phyloP scores from a whole-genome alignment of 2,113 vertebrate species.

The Amphilophus citrinellus region DNA sequence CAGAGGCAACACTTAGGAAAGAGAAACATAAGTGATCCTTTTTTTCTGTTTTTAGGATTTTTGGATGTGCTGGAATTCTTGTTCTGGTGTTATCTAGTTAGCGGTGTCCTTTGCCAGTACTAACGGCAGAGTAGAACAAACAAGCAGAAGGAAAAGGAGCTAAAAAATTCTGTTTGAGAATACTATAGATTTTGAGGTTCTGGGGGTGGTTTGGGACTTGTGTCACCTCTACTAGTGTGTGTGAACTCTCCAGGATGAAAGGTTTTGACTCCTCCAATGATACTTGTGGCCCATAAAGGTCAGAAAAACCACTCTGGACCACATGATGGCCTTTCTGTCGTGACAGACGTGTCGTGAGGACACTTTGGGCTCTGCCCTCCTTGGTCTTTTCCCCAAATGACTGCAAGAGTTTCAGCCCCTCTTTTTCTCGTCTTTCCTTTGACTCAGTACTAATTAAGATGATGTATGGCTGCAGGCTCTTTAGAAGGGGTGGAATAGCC shows the following conservation, averaged over 20 bases:
- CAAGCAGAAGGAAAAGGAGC: constrained; percentile 6
- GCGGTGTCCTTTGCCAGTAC: neutral
- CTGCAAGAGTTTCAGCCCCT: constrained; percentile 32
- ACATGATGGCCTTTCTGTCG: constrained; percentile 26
- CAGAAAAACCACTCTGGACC: constrained; percentile 44
- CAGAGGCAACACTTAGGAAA: constrained; percentile 23
- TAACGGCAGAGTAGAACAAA: constrained; percentile 28
- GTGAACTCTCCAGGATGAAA: constrained; percentile 17
- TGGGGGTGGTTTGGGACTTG: constrained; percentile 20
- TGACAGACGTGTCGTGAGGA: constrained; percentile 20
- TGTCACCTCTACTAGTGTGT: neutral
- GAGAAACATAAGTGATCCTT: constrained; percentile 22
- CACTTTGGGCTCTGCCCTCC: constrained; percentile 35
- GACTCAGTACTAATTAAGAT: constrained; percentile 73
- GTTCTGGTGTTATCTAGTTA: constrained; percentile 39
- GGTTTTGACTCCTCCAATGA: constrained; percentile 11
- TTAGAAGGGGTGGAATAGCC: constrained; percentile 55
- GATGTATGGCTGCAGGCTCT: constrained; percentile 62
- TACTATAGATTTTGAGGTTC: constrained; percentile 28
- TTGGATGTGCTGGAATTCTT: constrained; percentile 13
- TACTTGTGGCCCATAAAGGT: constrained; percentile 26
- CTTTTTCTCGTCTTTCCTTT: constrained; percentile 42
- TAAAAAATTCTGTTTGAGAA: constrained; percentile 25
- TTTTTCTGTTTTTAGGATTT: constrained; percentile 1
- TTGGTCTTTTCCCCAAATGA: constrained; percentile 12